Conservation (phyloP, 1,140 invertebrate species). For the Luehdorfia chinensis region DNA sequence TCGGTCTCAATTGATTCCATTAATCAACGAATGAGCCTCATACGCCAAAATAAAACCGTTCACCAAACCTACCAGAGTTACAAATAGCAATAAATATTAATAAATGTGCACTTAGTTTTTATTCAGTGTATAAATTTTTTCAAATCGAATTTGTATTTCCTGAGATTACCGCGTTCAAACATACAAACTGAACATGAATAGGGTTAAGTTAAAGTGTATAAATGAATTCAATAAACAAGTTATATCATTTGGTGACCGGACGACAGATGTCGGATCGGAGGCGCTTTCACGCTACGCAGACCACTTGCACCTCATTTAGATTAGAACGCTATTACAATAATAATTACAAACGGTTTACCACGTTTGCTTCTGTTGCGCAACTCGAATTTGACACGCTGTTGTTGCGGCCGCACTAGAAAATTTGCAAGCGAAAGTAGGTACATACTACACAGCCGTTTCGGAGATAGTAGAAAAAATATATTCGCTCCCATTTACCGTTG, state of each 20-base stretch:
- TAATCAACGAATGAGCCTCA: too few species aligned
- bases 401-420: constrained; percentile 36
- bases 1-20: too few species aligned
- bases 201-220: constrained; percentile 4
- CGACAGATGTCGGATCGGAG: constrained; percentile 7
- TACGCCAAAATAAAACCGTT: too few species aligned
- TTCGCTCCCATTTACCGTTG: constrained; percentile 2
- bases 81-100: too few species aligned
- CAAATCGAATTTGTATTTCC: too few species aligned
- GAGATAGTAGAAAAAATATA: not conserved
- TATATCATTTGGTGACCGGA: constrained; percentile 10
- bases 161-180: too few species aligned
- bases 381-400: constrained; percentile 21
- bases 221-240: constrained; percentile 3
- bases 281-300: constrained; percentile 18
- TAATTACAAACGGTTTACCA: constrained; percentile 44
- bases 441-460: constrained; percentile 17
- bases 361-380: constrained; percentile 38
- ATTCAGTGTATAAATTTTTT: too few species aligned
- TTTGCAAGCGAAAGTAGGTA: constrained; percentile 57
- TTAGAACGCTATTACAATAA: constrained; percentile 58
- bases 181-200: too few species aligned
- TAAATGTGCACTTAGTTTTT: too few species aligned
- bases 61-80: too few species aligned
- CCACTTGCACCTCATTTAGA: constrained; percentile 36